A percentile compares a stretch with the other conserved stretches of the same genome.
These are phyloP conservation scores for Elysia crispata DNA, from an alignment of 2,888 invertebrate genomes.

Conservation along the genomic window DNA sequence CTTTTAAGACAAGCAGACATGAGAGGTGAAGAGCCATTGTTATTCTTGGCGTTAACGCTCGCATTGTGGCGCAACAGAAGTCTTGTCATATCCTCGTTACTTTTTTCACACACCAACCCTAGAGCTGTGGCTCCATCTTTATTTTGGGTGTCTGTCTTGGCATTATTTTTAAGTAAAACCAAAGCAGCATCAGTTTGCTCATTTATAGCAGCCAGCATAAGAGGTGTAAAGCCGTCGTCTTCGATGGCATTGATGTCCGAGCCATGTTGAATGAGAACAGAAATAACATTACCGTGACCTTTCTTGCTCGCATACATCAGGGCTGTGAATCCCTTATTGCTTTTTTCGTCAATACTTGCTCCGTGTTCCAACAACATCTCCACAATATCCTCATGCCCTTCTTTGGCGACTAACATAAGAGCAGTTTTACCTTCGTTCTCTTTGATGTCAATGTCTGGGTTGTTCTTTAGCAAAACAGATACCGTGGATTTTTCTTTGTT, in stretches of 20 bases:
- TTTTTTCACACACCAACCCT: no score
- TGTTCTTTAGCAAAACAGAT: no score
- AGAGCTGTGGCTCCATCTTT: no score
- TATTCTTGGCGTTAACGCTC: constrained; percentile 58
- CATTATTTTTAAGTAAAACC: not conserved
- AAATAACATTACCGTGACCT: not conserved
- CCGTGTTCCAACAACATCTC: not conserved
- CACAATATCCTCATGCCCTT: not conserved
- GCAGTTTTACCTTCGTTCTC: not conserved
- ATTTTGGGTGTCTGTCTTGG: not conserved
- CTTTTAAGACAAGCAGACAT: constrained; percentile 58
- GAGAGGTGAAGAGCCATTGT: constrained; percentile 61
- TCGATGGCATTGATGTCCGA: not conserved
- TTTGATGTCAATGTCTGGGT: no score
- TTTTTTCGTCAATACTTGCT: not conserved
- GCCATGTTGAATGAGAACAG: not conserved
- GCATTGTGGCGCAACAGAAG: no score
- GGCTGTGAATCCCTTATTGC: not conserved
- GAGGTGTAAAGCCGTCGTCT: not conserved
- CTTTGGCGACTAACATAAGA: not conserved
- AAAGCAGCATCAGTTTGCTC: not conserved
- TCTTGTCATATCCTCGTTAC: no score
- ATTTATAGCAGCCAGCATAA: not conserved
- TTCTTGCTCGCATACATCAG: not conserved
- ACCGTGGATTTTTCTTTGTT: no score